Conservation (phyloP, 2,113 vertebrate species). For the Burhinus oedicnemus region DNA sequence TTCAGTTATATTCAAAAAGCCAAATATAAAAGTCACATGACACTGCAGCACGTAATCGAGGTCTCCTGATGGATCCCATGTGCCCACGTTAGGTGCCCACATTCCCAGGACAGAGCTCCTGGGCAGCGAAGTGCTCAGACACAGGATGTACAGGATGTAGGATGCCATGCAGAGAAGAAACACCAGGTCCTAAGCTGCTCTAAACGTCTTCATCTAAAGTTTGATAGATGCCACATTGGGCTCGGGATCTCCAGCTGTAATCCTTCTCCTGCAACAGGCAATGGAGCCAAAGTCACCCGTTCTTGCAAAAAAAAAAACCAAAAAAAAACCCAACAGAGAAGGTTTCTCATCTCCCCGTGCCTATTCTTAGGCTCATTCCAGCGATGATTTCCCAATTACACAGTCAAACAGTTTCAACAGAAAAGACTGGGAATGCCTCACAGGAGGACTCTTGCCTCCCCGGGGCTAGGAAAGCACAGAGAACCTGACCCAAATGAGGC, state of each 20-base stretch:
- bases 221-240: background rate
- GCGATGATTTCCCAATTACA: constrained; percentile 24
- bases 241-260: background rate
- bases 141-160: fast-evolving
- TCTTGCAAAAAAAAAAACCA: background rate
- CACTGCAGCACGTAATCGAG: fast-evolving
- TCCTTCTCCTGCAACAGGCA: background rate
- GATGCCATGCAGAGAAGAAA: background rate
- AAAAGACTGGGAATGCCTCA: constrained; percentile 16
- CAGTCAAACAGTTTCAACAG: constrained; percentile 23
- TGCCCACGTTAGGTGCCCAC: fast-evolving
- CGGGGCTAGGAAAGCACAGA: constrained; percentile 54
- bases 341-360: background rate
- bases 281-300: background rate
- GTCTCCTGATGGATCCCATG: background rate
- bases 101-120: background rate
- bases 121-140: background rate
- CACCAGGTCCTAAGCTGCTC: background rate
- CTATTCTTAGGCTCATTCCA: background rate
- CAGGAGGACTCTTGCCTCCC: background rate
- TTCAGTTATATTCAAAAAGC: background rate
- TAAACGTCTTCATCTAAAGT: background rate
- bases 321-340: background rate
- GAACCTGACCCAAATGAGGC: constrained; percentile 45
- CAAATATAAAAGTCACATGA: fast-evolving